phyloP scores from a whole-genome alignment of 2,113 vertebrate genomes.

The Pelobates fuscus region DNA sequence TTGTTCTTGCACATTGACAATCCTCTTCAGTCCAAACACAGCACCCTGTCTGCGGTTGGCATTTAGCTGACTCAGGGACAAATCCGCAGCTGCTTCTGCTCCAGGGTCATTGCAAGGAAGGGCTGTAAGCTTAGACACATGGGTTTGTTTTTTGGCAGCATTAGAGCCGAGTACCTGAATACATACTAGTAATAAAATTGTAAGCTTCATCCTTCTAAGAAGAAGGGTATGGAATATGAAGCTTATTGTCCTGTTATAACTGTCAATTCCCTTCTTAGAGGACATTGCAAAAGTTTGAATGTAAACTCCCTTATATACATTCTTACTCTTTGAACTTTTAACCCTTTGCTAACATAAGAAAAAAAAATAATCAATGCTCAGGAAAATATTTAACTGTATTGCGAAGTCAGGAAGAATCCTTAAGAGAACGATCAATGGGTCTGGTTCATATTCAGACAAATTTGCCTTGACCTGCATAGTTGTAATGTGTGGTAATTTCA shows the following conservation, averaged over 20 bases:
- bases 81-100: slow-evolving; percentile 50
- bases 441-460: background rate
- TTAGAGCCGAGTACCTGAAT: slow-evolving; percentile 34
- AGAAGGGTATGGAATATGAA: background rate
- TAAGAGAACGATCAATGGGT: slow-evolving; percentile 18
- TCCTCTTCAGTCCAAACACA: slow-evolving; percentile 59
- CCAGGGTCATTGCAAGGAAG: slow-evolving; percentile 38
- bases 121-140: background rate
- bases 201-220: slow-evolving; percentile 27
- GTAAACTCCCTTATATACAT: slow-evolving; percentile 8
- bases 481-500: background rate
- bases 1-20: slow-evolving; percentile 55
- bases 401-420: slow-evolving; percentile 27
- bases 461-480: background rate
- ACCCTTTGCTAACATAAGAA: slow-evolving; percentile 42
- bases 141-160: fast-evolving
- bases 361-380: slow-evolving; percentile 59
- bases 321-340: slow-evolving; percentile 46
- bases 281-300: background rate
- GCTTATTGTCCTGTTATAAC: background rate
- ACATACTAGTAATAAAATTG: slow-evolving; percentile 51
- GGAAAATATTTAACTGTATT: slow-evolving; percentile 16
- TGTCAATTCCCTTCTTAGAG: background rate
- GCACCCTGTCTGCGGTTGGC: slow-evolving; percentile 58
- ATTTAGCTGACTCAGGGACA: slow-evolving; percentile 63